Evolutionary conservation across 2,113 vertebrate genomes (phyloP).

Genomic region (Dasyurus viverrinus): DNA sequence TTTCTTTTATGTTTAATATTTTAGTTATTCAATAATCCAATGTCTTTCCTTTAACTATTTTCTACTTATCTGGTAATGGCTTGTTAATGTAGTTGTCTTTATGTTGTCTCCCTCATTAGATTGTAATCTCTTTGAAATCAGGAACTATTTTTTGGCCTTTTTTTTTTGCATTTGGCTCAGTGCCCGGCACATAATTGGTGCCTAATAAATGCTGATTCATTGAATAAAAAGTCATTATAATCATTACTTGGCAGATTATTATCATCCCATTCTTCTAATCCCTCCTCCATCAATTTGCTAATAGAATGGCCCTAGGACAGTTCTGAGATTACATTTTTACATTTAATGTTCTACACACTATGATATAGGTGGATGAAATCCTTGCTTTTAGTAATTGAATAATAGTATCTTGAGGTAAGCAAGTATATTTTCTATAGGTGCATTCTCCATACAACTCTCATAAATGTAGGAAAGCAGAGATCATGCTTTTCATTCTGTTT

Average conservation of each 20-base stretch:
- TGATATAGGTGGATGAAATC: not conserved
- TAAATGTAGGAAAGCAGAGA: not conserved
- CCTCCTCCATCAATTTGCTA: not conserved
- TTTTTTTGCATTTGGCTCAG: not conserved
- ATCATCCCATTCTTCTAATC: not conserved
- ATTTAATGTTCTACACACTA: not conserved
- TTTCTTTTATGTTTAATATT: not conserved
- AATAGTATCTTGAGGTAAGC: not conserved
- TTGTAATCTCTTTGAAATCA: not conserved
- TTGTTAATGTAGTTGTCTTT: not conserved
- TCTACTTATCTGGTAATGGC: not conserved
- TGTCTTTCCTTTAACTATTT: not conserved
- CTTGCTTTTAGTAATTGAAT: not conserved
- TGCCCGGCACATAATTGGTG: not conserved
- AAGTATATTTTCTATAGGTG: not conserved
- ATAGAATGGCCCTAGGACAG: not conserved
- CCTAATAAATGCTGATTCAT: not conserved
- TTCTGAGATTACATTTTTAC: not conserved
- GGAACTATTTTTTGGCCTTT: not conserved
- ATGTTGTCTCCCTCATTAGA: not conserved
- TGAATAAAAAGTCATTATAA: not conserved
- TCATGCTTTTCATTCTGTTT: not conserved
- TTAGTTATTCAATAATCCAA: not conserved
- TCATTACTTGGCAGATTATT: not conserved
- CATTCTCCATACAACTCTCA: not conserved